A percentile compares a stretch with the other conserved stretches of the same genome.
phyloP scores from a whole-genome alignment of 2,888 invertebrate genomes.

The Hemithea aestivaria region DNA sequence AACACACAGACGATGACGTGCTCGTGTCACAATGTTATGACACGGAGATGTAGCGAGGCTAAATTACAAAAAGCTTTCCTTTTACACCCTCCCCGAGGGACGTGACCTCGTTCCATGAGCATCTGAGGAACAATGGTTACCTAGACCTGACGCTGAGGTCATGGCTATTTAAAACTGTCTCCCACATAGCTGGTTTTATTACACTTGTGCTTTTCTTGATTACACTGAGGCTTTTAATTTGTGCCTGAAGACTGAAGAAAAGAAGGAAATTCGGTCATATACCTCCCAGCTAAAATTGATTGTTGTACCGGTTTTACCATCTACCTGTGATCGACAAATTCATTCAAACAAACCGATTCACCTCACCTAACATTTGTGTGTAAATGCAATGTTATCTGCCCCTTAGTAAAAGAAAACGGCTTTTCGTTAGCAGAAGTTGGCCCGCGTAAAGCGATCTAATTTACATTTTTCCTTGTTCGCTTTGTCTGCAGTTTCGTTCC shows the following conservation, averaged over 20 bases:
- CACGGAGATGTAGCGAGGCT: slow-evolving; percentile 35
- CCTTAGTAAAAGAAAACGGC: slow-evolving; percentile 23
- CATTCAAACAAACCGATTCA: slow-evolving; percentile 3
- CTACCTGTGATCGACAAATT: slow-evolving; percentile 12
- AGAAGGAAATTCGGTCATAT: too few relatives aligned
- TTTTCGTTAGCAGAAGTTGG: slow-evolving; percentile 23
- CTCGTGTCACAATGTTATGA: slow-evolving; percentile 41
- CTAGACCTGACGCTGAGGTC: slow-evolving; percentile 47
- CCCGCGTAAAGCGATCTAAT: slow-evolving; percentile 25
- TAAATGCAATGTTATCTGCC: slow-evolving; percentile 22
- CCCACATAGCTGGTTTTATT: slow-evolving; percentile 1
- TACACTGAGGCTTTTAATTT: background rate
- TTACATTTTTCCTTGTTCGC: slow-evolving; percentile 32
- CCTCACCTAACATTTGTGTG: slow-evolving; percentile 6
- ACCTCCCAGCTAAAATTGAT: too few relatives aligned
- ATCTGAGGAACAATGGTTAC: slow-evolving; percentile 51
- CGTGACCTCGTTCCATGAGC: slow-evolving; percentile 50
- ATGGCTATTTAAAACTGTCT: slow-evolving; percentile 21
- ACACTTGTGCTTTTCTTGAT: slow-evolving; percentile 1
- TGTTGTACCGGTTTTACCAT: slow-evolving; percentile 5
- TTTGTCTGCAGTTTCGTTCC: slow-evolving; percentile 17
- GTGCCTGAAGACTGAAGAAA: background rate
- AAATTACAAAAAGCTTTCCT: slow-evolving; percentile 58
- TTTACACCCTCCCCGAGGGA: slow-evolving; percentile 46
- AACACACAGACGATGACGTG: slow-evolving; percentile 33